Evolutionary conservation across 2,113 vertebrate genomes (phyloP), one percentile per base, ranked within the genome.

Genomic region (Pseudois nayaur): DNA sequence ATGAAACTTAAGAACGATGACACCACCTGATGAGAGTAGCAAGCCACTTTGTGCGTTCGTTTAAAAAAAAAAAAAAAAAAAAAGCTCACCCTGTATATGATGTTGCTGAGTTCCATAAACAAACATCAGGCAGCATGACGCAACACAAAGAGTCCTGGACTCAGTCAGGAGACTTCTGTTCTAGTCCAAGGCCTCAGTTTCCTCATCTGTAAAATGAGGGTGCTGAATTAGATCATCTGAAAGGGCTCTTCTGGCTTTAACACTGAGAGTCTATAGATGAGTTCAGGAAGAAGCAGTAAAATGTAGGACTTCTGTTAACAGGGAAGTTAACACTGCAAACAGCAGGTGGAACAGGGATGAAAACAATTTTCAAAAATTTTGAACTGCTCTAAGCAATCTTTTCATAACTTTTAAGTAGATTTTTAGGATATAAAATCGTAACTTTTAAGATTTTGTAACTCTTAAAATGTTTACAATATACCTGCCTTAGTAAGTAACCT

Each of bases 121-220:
- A 88, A 96, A 95, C 62, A 89, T 52, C 90, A 48, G 78, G 87
- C 74, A 93, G 89, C 86, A 95, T 40, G 93, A 62, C 13, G 48
- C 40, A 43, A 64, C 3, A 95, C 48, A 85, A 31, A 81, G 59
- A 91, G 90, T 94, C 76, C 82, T 82, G n/a, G 59, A 79, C 91
- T 95, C 54, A 94, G 59, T 88, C 87, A 92, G 84, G 40, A 89
- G 95, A 88, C 85, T 84, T 95, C 90, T 96, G 90, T 85, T 74
- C 95, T 97, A 94, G 88, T 36, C 88, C 83, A 52, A 57, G 84
- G 60, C 36, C 89, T 87, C 87, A 94, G 76, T 91, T 57, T 96
- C 92, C 89, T 97, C 96, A 93, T 97, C 78, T 97, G 94, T 74
- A 97, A 97, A 96, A 92, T 94, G 62, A 92, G 95, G 92, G 23